Conservation (phyloP, 2,797 vertebrate species). For the Urocyon cinereoargenteus region DNA sequence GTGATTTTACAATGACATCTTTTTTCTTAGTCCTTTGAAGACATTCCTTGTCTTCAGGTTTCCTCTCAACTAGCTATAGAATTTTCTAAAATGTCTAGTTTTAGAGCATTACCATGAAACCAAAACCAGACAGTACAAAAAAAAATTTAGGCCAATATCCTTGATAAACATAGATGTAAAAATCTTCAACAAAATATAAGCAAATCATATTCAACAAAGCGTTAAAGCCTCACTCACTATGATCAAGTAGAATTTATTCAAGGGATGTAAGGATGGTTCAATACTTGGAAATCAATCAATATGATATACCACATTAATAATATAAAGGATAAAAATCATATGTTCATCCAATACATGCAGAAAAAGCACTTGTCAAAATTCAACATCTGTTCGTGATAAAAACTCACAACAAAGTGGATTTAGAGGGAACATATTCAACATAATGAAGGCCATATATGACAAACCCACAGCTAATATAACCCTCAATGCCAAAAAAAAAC, state of each 20-base stretch:
- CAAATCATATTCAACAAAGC: background rate
- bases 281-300: background rate
- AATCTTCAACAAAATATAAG: background rate
- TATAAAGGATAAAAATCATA: background rate
- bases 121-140: background rate
- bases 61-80: background rate
- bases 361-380: background rate
- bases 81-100: background rate
- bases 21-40: conserved; percentile 6
- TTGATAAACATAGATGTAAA: background rate
- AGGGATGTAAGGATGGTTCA: background rate
- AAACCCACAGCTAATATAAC: background rate
- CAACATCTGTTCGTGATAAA: background rate
- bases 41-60: background rate
- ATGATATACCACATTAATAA: background rate
- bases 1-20: background rate
- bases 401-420: background rate
- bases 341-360: background rate
- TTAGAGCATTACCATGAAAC: background rate
- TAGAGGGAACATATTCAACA: background rate
- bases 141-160: background rate
- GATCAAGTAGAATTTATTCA: background rate
- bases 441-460: background rate
- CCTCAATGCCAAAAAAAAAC: background rate
- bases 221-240: background rate